phyloP scores from a whole-genome alignment of 35 echinoderm and acorn worm genomes.

The Ptychodera flava region DNA sequence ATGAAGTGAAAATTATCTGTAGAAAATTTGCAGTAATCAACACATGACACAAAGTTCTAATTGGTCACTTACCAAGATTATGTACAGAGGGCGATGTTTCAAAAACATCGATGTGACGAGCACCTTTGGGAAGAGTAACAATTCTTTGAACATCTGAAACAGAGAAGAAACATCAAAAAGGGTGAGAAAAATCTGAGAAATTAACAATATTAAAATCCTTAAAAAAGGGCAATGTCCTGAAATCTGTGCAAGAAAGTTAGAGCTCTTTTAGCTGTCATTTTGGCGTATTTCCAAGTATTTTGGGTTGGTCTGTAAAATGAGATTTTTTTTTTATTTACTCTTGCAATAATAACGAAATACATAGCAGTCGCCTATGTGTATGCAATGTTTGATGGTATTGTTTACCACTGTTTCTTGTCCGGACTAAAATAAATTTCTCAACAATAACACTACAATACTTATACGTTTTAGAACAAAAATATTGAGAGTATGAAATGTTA shows the following conservation, averaged over 20 bases:
- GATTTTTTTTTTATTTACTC: background rate
- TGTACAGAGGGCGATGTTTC: conserved; percentile 29
- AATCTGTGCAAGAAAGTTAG: background rate
- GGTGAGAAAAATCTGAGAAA: background rate
- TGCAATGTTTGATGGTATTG: no score
- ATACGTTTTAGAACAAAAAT: no score
- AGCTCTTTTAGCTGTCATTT: background rate
- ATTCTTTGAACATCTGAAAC: conserved; percentile 42
- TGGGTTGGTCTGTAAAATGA: background rate
- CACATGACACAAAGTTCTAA: no score
- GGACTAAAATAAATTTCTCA: no score
- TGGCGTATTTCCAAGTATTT: background rate
- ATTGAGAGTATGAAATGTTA: no score
- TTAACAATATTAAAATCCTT: background rate
- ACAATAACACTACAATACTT: no score
- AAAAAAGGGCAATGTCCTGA: no score
- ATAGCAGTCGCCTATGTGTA: no score
- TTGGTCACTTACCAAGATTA: conserved; percentile 58
- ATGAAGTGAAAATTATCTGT: no score
- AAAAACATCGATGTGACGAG: conserved; percentile 32
- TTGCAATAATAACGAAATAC: no score
- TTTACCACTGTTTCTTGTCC: no score
- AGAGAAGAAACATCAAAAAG: conserved; percentile 2
- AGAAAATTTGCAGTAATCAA: no score
- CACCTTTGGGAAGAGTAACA: conserved; percentile 40